Evolutionary conservation across 2,113 vertebrate genomes (phyloP), one percentile per base, ranked within the genome.

Genomic region (Paradisaea rubra): DNA sequence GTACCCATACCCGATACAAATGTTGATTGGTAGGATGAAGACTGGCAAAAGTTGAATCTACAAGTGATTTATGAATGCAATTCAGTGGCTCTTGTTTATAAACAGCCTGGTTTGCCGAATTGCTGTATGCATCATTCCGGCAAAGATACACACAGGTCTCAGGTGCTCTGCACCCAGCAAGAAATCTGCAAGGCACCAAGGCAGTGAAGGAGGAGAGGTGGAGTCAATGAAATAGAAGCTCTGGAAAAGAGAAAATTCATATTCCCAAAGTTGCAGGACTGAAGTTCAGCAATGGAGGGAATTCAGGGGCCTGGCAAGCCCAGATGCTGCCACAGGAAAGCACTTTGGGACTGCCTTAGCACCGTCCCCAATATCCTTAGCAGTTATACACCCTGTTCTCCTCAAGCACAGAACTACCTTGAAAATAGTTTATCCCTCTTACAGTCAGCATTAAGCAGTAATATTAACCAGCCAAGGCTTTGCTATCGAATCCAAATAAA

Each of bases 391-490:
- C 56, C 33, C 94, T 77, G 81, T 39, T 71, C 95, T 95, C 76
- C 84, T 92, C 57, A 12, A 22, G 54, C 77, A 94, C 63, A 95
- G 74, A 96, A 88, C 70, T 81, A 84, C 92, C 91, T 94, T 93
- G 88, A 93, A 81, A 96, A 93, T 3, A 66, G 44, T 41, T 85
- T 95, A 85, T 94, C 68, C 86, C 71, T 23, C 93, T 94, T 71
- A 92, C 57, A 94, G 94, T 92, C 95, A 92, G 94, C 82, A 95
- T 81, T 25, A 50, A 94, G 87, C 78, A 86, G 25, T 66, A 82
- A 86, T 96, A 95, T 93, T 86, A 83, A 84, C 42, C 91, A 97
- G 78, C 72, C 93, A 85, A 92, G 89, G 74, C 91, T 91, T n/a
- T 44, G 35, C 27, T 57, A 61, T 83, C 45, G 52, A 56, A 83